These are phyloP conservation scores for Aphelocoma californica DNA, from an alignment of 2,797 vertebrate genomes.

Conservation along the genomic window DNA sequence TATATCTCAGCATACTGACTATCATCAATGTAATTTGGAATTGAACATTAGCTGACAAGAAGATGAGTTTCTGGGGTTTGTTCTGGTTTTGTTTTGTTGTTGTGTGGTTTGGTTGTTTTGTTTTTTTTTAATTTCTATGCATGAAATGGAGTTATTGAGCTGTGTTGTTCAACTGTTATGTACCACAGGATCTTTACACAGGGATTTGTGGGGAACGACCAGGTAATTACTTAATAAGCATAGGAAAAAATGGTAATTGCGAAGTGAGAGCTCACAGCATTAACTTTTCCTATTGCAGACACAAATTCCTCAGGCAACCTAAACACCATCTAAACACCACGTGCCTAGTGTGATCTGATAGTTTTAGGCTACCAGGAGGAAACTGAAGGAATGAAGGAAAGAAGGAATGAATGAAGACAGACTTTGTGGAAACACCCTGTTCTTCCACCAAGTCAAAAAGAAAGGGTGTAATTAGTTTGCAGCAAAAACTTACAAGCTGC, in stretches of 20 bases:
- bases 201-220: background rate
- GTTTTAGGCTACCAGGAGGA: background rate
- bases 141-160: background rate
- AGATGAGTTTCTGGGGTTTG: background rate
- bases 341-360: background rate
- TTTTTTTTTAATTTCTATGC: background rate
- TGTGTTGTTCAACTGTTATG: background rate
- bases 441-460: background rate
- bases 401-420: background rate
- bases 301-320: background rate
- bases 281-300: background rate
- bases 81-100: background rate
- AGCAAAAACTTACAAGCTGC: background rate
- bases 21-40: background rate
- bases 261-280: background rate
- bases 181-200: background rate
- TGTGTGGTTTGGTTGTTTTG: background rate
- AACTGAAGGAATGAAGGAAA: background rate
- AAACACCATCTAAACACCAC: background rate
- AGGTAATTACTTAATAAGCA: background rate
- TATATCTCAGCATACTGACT: background rate
- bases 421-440: background rate
- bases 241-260: background rate
- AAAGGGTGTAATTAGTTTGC: background rate
- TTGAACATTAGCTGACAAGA: background rate